phyloP scores from a whole-genome alignment of 2,888 invertebrate genomes.

The Lepidochitona cinerea region DNA sequence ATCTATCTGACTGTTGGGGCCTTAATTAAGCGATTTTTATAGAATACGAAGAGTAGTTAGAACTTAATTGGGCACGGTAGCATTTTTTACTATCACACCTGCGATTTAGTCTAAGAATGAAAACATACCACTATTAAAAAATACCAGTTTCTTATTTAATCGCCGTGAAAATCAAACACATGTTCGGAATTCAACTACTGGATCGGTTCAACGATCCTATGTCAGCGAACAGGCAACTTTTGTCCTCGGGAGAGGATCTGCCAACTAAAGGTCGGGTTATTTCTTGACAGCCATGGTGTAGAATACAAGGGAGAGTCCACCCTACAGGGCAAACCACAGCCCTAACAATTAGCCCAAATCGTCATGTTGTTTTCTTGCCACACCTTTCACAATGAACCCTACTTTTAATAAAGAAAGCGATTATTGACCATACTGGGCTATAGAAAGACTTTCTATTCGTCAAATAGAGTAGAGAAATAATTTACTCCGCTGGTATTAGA shows the following conservation, averaged over 20 bases:
- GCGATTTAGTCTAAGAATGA: background rate
- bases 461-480: background rate
- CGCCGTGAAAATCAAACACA: background rate
- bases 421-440: constrained; percentile 15
- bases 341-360: constrained; percentile 5
- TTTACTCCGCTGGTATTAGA: background rate
- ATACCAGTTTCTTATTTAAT: background rate
- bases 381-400: background rate
- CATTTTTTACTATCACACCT: background rate
- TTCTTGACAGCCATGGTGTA: too few relatives aligned
- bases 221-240: background rate
- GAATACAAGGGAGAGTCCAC: too few relatives aligned
- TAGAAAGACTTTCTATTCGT: constrained; percentile 6
- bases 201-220: background rate
- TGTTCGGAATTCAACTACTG: background rate
- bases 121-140: background rate
- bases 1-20: too few relatives aligned
- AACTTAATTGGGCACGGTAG: too few relatives aligned
- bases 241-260: background rate
- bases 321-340: background rate
- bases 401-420: constrained; percentile 19
- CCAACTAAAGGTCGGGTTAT: too few relatives aligned
- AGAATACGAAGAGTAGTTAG: too few relatives aligned
- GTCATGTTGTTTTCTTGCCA: background rate
- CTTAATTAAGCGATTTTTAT: too few relatives aligned